These are phyloP conservation scores for Tauraco hartlaubi DNA, from an alignment of 2,797 vertebrate genomes.

Conservation along the genomic window DNA sequence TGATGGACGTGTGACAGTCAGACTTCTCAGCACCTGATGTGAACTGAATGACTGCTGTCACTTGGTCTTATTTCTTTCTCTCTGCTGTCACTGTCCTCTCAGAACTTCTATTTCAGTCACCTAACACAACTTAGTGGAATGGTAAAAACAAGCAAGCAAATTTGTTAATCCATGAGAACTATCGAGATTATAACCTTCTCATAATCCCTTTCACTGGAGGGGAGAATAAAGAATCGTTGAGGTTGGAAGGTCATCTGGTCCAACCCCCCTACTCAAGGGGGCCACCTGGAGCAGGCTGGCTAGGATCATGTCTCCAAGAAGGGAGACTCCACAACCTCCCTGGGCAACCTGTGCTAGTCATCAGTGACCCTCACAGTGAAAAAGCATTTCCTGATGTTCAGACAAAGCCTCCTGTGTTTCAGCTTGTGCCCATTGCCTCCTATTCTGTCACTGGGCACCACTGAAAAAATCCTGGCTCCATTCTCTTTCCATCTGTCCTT, in stretches of 20 bases:
- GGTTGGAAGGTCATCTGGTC: not conserved
- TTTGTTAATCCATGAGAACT: not conserved
- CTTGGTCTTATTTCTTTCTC: not conserved
- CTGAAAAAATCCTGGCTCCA: not conserved
- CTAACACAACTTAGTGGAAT: not conserved
- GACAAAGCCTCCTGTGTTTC: not conserved
- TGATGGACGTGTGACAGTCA: not conserved
- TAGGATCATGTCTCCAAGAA: not conserved
- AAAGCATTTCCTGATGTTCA: not conserved
- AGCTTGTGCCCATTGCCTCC: not conserved
- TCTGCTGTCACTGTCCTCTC: not conserved
- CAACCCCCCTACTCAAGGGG: not conserved
- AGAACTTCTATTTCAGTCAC: not conserved
- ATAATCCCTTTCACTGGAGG: not conserved
- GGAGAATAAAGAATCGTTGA: not conserved
- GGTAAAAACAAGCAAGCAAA: not conserved
- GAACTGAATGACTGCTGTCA: not conserved
- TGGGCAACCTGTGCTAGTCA: not conserved
- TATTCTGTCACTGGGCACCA: not conserved
- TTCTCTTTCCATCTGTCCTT: not conserved
- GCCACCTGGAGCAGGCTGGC: not conserved
- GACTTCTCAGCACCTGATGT: not conserved
- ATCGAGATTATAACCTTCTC: not conserved
- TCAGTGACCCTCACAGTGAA: not conserved
- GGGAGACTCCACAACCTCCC: not conserved